Percentiles rank a stretch among this genome's conserved stretches.
phyloP scores from a whole-genome alignment of 1,140 invertebrate species.

The Drosophila oshimai region DNA sequence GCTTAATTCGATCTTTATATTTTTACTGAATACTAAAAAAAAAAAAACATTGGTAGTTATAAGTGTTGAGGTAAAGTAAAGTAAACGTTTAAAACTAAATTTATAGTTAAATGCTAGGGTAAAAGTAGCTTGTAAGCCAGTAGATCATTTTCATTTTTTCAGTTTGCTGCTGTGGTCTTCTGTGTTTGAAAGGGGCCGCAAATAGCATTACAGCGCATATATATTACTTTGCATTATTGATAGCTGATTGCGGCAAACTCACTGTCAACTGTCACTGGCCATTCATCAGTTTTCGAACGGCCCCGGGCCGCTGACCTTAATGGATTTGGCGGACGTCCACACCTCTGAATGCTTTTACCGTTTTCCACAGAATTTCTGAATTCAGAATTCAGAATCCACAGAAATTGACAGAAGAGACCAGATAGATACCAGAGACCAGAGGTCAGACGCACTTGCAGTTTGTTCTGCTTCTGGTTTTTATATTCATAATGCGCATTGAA shows the following conservation, averaged over 20 bases:
- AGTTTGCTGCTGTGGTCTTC: too few species aligned
- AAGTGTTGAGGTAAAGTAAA: too few species aligned
- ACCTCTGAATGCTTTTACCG: neutral
- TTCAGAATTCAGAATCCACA: neutral
- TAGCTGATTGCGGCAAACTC: neutral
- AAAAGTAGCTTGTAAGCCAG: too few species aligned
- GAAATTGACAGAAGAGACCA: too few species aligned
- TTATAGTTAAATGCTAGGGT: too few species aligned
- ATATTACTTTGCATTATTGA: conserved; percentile 2
- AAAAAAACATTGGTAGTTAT: too few species aligned
- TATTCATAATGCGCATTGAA: conserved; percentile 25
- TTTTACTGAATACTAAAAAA: too few species aligned
- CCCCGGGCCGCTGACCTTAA: neutral
- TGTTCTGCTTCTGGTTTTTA: conserved; percentile 5
- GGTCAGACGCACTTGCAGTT: neutral
- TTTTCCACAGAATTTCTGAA: neutral
- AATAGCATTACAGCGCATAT: neutral
- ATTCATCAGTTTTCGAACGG: neutral
- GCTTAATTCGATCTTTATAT: too few species aligned
- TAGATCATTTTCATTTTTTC: too few species aligned
- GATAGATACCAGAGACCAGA: too few species aligned
- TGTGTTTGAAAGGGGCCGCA: neutral
- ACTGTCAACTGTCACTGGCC: neutral
- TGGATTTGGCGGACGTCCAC: neutral
- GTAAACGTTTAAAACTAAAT: too few species aligned